Evolutionary conservation across 92 coral and sea anemone genomes (phyloP).

Genomic region (Isaurus tuberculatus): DNA sequence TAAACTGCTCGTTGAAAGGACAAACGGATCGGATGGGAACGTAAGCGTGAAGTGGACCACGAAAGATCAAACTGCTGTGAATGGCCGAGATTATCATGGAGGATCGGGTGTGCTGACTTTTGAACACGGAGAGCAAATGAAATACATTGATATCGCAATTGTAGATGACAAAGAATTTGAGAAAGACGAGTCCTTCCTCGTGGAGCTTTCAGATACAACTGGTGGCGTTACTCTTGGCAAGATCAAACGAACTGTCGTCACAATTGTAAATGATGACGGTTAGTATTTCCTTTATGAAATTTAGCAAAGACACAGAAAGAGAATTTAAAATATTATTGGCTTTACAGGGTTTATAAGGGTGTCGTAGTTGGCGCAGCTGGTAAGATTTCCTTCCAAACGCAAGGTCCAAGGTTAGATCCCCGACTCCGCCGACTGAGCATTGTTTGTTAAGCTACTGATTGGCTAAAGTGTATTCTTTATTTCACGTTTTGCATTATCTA

Average conservation of each 20-base stretch:
- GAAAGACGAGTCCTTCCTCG: conserved; percentile 87
- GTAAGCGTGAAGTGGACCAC: conserved; percentile 87
- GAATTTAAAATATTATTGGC: too few relatives aligned
- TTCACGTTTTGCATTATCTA: too few relatives aligned
- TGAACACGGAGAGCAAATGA: conserved; percentile 93
- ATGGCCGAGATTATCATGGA: conserved; percentile 89
- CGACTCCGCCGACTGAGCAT: too few relatives aligned
- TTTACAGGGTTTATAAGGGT: too few relatives aligned
- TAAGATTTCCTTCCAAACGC: too few relatives aligned
- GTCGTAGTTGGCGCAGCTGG: too few relatives aligned
- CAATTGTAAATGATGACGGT: conserved; percentile 96
- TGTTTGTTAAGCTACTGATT: too few relatives aligned
- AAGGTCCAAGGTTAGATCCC: too few relatives aligned
- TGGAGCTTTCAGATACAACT: conserved; percentile 81
- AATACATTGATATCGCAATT: conserved; percentile 79
- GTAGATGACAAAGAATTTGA: conserved; percentile 95
- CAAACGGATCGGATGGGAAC: conserved; percentile 92
- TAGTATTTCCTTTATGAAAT: conserved; percentile 49
- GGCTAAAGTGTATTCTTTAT: too few relatives aligned
- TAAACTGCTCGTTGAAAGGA: conserved; percentile 78
- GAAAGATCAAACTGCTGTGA: conserved; percentile 85
- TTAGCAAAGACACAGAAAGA: too few relatives aligned
- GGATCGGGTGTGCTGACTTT: conserved; percentile 82
- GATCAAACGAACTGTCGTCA: conserved; percentile 79
- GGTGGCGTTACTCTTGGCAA: conserved; percentile 92